Evolutionary conservation across 2,888 invertebrate species (phyloP), one percentile per base, ranked within the genome.

Genomic region (Choristoneura rosaceana): DNA sequence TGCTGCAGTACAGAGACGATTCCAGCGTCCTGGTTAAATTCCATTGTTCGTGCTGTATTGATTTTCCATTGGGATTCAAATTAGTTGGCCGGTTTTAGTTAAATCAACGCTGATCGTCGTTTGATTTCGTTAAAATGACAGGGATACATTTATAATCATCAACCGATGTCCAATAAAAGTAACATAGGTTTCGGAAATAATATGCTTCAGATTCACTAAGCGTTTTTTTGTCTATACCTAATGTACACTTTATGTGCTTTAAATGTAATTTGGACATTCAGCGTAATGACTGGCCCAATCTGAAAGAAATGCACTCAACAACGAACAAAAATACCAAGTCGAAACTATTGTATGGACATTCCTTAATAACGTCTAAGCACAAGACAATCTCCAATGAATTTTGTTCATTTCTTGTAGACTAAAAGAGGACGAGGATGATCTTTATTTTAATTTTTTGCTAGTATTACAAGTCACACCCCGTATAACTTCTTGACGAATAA

Each of bases 21-120:
- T 45, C n/a, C 25, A 4, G 55, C 12, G 55, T 25, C 55, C 50
- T 25, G 55, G 55, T 55, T 17, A 25, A 55, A 25, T 12, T 8
- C 25, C 25, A 25, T 55, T 55, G 55, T 55, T 55, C 50, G 17
- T 55, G 55, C 25, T 55, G 12, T 25, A 55, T 55, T 55, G 25
- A 25, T 10, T 55, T 52, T 17, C 17, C 52, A 52, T 52, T 17
- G 17, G 52, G 52, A 52, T 52, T 52, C 17, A 52, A 52, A 52
- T 52, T 52, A 17, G 52, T 17, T 15, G 3, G 17, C 17, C 52
- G 17, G 2, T 52, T 43, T 43, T 12, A 43, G 12, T 43, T 52
- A 17, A 52, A 52, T 52, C 52, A 52, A 8, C 9, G 52, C 52
- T 17, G 17, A 7, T 15, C 0, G 17, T 17, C 8, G 52, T 15